Evolutionary conservation across 2,888 invertebrate species (phyloP).

Genomic region (Drosophila nigricruria): DNA sequence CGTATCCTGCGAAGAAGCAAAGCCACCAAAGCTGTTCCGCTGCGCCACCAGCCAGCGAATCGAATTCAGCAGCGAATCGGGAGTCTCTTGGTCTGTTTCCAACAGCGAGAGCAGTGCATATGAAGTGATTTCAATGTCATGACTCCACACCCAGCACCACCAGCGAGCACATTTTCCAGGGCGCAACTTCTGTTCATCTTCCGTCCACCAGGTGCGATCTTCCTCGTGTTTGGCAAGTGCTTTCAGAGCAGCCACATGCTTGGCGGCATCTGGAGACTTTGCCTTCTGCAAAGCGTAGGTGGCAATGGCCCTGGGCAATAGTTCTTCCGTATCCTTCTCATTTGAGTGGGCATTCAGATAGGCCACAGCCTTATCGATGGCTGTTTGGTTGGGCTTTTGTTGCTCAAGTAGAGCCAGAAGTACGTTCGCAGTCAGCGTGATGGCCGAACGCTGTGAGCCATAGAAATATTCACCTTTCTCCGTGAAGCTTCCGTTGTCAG

Average conservation of each 20-base stretch:
- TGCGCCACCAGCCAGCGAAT: conserved; percentile 91
- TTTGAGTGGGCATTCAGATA: conserved; percentile 88
- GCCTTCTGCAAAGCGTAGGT: conserved; percentile 92
- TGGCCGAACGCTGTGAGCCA: conserved; percentile 88
- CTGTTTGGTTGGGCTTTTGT: conserved; percentile 85
- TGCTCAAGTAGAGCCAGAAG: conserved; percentile 90
- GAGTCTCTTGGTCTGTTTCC: conserved; percentile 68
- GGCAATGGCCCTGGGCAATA: conserved; percentile 91
- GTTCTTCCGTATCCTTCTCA: conserved; percentile 88
- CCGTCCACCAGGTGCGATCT: conserved; percentile 93
- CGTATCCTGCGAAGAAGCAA: conserved; percentile 91
- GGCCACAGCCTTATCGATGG: conserved; percentile 91
- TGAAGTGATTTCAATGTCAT: conserved; percentile 82
- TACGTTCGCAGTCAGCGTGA: conserved; percentile 92
- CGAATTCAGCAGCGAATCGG: conserved; percentile 85
- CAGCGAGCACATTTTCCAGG: conserved; percentile 46
- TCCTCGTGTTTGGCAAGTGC: conserved; percentile 87
- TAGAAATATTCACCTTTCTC: conserved; percentile 91
- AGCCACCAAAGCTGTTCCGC: conserved; percentile 89
- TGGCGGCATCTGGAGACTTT: conserved; percentile 89
- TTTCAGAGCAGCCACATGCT: conserved; percentile 76
- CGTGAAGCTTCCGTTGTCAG: conserved; percentile 90
- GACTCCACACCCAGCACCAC: conserved; percentile 85
- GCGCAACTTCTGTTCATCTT: conserved; percentile 85
- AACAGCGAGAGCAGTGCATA: conserved; percentile 81